Evolutionary conservation across 2,888 invertebrate genomes (phyloP), one percentile per base, ranked within the genome.

Genomic region (Isotomurus palustris): DNA sequence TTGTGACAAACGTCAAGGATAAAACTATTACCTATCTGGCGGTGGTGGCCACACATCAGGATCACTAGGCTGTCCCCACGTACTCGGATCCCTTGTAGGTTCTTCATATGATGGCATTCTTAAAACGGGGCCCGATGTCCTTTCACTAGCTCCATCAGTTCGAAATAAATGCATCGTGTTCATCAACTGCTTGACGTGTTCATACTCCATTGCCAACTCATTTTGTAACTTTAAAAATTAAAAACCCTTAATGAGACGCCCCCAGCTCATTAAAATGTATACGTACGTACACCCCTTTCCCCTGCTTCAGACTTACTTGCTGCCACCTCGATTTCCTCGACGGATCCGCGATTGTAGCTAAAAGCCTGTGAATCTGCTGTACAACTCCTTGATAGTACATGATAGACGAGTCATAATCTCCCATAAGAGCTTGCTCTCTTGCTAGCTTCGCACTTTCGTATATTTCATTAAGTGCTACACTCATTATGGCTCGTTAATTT

Each of bases 371-470:
- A 71, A 97, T 86, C 81, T 93, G 90, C 75, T 92, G 91, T 58
- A 95, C 83, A 10, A 90, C 88, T 52, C 91, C 91, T 76, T 94
- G 90, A 75, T 94, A 95, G 77, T 93, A 94, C 58, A 94, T 89
- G 68, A 87, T 83, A 24, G 96, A 89, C 64, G 53, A 57, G 12
- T 96, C 95, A 75, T 97, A 97, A 77, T 94, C 92, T 22, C 96
- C 95, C 75, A 91, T 85, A 73, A 96, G 79, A 62, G 93, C 91
- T 86, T 89, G 90, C 80, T 97, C 95, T 73, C 96, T 82, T 57
- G 93, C 96, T 77, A 93, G 78, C 78, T 91, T 92, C 60, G 93
- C 89, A 80, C 93, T 94, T 79, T 94, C 93, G 80, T 87, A 88
- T 78, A 93, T 91, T 80, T 92, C 91, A 77, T 85, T 86, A 76